phyloP scores from a whole-genome alignment of 2,888 invertebrate species.

The Pyrgus malvae region DNA sequence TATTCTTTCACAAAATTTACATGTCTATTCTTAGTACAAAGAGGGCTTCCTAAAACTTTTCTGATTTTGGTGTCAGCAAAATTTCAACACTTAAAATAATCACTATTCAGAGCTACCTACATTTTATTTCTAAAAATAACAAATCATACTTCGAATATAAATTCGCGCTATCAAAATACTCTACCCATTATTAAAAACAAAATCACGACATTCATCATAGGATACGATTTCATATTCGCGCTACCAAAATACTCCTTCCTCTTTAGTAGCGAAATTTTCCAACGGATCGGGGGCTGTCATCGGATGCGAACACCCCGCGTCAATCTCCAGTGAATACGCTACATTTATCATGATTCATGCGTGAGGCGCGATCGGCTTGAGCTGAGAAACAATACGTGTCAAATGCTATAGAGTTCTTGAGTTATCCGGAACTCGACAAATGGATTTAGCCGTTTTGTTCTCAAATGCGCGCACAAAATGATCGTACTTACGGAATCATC shows the following conservation, averaged over 20 bases:
- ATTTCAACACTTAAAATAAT: too few relatives aligned
- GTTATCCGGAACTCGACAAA: slow-evolving; percentile 8
- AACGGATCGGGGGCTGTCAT: slow-evolving; percentile 44
- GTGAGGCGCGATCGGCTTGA: slow-evolving; percentile 33
- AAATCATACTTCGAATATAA: too few relatives aligned
- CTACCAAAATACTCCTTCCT: slow-evolving; percentile 21
- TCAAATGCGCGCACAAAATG: slow-evolving; percentile 7
- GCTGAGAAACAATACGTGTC: slow-evolving; percentile 27
- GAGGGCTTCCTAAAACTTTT: too few relatives aligned
- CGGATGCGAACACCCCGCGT: slow-evolving; percentile 40
- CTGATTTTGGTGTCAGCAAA: too few relatives aligned
- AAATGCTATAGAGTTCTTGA: slow-evolving; percentile 22
- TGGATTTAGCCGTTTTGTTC: slow-evolving; percentile 11
- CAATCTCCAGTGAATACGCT: slow-evolving; percentile 45
- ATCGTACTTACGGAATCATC: too few relatives aligned
- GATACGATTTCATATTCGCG: slow-evolving; percentile 5
- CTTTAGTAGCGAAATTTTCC: slow-evolving; percentile 21
- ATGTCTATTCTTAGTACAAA: too few relatives aligned
- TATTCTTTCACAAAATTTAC: too few relatives aligned
- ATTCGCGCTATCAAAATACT: too few relatives aligned
- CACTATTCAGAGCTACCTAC: too few relatives aligned
- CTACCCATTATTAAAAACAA: slow-evolving; percentile 1
- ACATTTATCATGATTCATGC: slow-evolving; percentile 49
- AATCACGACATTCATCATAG: slow-evolving; percentile 4
- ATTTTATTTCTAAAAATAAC: too few relatives aligned